Base-by-base conservation (phyloP, 2,797 vertebrate species). In the Anguilla anguilla region DNA sequence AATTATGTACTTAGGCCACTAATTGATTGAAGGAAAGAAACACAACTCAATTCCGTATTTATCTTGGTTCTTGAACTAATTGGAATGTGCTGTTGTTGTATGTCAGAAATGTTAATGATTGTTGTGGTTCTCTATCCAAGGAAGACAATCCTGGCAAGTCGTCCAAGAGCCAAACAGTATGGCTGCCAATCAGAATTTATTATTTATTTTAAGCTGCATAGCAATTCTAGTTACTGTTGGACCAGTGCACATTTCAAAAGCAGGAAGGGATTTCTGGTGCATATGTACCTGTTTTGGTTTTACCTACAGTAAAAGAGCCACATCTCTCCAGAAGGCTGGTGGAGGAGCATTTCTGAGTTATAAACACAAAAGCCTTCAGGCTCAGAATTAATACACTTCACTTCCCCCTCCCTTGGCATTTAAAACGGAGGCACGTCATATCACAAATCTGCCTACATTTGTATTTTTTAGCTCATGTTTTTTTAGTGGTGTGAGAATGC, bases 341-440 rank as follows among this genome's bases (percentile, higher is more conserved):
- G 72, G 53, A 59, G 28, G 43, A 85, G 82, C 67, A 61, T 67
- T 72, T 59, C 57, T 87, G 67, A 81, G 69, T 96, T 94, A 93
- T 31, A 91, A 90, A 91, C 89, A 92, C 89, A 92, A 90, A 92
- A 90, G 91, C 92, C 94, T 93, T 87, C 92, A 91, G 91, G 88
- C 88, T 59, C 86, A 49, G 92, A 90, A 88, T 91, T 92, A 93
- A 94, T 93, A 91, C 93, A 84, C 91, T 92, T 90, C 4, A 89
- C 90, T 91, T 87, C 85, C 85, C 85, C 57, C 85, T 55, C 86
- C 87, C 88, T 88, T 93, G 93, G 94, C 93, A 91, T 93, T 92
- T 91, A 89, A 49, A 51, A 77, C 87, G 35, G 74, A 59, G 86
- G 90, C 85, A 49, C 31, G 89, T 92, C 67, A 88, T 89, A 91